Evolutionary conservation across 2,888 invertebrate genomes (phyloP), one percentile per base, ranked within the genome.

Genomic region (Clusia tigrina): DNA sequence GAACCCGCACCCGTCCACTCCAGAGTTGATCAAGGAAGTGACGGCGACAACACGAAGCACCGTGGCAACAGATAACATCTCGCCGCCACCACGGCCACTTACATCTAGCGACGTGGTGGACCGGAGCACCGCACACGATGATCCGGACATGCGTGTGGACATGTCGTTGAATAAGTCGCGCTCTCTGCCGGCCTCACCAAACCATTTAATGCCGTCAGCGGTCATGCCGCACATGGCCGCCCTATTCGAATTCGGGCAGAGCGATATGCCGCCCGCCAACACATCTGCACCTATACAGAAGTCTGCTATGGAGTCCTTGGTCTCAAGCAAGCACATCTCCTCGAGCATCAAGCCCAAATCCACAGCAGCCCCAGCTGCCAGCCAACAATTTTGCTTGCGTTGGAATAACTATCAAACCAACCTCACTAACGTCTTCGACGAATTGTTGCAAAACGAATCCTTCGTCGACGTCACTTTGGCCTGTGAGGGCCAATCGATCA

Each of bases 361-460:
- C 22, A 57, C 60, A 17, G 2, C 54, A 20, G 20, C 60, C 1
- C 54, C 62, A 3, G 1, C 54, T 25, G 69, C 72, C 10, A 76
- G 74, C 42, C 93, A 93, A 86, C 94, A 94, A 84, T 95, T 94
- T 85, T 95, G 94, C 84, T 87, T 95, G 78, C 88, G 94, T 67
- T 95, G 95, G 95, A 95, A 95, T 87, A 95, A 95, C 85, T 95
- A 95, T 84, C 94, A 94, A 84, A 90, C 90, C 76, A 95, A 95
- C 83, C 85, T 95, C 79, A 92, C 94, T 74, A 93, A 90, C 85
- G 83, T 83, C 46, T 83, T 95, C 86, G 94, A 94, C 79, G 93
- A 94, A 84, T 89, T 95, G 70, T 87, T 95, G 68, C 93, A 94
- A 85, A 92, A 90, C 81, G 94, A 95, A 84, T 91, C 91, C 67